phyloP scores from a whole-genome alignment of 2,797 vertebrate species.

The Atherinosoma microstoma region DNA sequence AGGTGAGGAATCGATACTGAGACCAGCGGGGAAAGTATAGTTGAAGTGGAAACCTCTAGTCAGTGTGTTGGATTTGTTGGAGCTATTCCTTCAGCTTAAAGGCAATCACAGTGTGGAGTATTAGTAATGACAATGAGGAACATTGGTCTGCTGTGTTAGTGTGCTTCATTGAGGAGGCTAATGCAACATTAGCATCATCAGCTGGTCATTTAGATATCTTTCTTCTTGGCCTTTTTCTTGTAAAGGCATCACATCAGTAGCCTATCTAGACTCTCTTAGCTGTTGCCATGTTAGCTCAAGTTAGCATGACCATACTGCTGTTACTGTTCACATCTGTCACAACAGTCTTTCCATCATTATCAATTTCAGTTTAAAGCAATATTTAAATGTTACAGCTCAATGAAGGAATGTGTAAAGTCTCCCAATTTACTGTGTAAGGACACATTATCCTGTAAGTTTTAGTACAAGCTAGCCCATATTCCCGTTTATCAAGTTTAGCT shows the following conservation, averaged over 20 bases:
- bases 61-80: conserved; percentile 12
- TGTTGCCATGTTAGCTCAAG: neutral
- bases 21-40: neutral
- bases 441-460: neutral
- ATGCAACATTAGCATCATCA: neutral
- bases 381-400: too few relatives aligned
- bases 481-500: neutral
- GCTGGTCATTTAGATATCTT: neutral
- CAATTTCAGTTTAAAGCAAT: too few relatives aligned
- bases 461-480: neutral
- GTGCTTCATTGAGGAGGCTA: neutral
- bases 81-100: conserved; percentile 15
- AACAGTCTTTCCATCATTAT: too few relatives aligned
- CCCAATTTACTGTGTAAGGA: too few relatives aligned
- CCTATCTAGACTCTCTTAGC: neutral
- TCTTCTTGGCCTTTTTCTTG: neutral
- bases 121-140: conserved; percentile 33
- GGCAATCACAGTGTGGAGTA: neutral
- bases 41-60: conserved; percentile 10
- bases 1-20: neutral
- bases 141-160: neutral
- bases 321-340: neutral
- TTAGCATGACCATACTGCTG: neutral
- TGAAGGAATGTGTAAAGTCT: too few relatives aligned
- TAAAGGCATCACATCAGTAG: neutral